phyloP scores from a whole-genome alignment of 2,888 invertebrate species.

The Cactoblastis cactorum region DNA sequence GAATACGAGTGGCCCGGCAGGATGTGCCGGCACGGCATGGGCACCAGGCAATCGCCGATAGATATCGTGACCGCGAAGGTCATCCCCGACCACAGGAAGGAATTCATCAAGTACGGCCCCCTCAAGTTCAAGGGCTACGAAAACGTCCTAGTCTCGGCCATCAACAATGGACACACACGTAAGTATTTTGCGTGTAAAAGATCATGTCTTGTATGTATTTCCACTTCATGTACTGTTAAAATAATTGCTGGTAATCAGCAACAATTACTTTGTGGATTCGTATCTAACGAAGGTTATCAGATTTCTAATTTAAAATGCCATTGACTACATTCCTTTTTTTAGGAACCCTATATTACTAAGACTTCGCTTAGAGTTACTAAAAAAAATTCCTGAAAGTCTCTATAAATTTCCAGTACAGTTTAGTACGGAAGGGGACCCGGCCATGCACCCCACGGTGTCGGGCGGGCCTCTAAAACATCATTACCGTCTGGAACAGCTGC shows the following conservation, averaged over 20 bases:
- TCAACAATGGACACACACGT: conserved; percentile 7
- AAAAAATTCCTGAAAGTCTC: no score
- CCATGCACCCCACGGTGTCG: conserved; percentile 54
- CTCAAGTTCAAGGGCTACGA: neutral
- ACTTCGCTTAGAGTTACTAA: no score
- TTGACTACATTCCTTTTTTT: no score
- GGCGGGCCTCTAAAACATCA: conserved; percentile 80
- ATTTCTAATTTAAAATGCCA: no score
- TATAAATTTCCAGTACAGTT: conserved; percentile 50
- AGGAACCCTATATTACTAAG: no score
- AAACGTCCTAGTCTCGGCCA: neutral
- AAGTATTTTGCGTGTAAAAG: no score
- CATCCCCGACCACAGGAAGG: neutral
- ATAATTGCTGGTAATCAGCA: no score
- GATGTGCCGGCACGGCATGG: conserved; percentile 48
- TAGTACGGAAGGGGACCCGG: conserved; percentile 52
- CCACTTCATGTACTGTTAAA: no score
- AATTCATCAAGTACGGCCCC: conserved; percentile 1
- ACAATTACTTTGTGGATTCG: no score
- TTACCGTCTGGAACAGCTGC: conserved; percentile 85
- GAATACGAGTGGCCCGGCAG: conserved; percentile 38
- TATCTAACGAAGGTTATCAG: no score
- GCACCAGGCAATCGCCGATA: neutral
- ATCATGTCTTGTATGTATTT: no score
- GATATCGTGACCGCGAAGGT: neutral